Evolutionary conservation across 2,797 vertebrate species (phyloP).

Genomic region (Heteromormyrus szaboi): DNA sequence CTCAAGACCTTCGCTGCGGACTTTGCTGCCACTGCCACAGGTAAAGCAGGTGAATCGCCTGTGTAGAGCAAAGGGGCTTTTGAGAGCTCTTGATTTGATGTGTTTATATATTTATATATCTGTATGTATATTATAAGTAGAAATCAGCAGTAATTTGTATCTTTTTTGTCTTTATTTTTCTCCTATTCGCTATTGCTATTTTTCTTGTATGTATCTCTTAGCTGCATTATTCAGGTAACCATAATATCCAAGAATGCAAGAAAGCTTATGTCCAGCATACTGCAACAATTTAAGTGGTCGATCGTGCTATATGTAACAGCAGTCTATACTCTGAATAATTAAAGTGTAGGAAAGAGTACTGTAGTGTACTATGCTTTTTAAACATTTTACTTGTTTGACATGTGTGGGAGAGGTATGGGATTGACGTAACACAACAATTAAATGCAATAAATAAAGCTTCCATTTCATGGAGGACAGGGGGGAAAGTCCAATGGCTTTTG

Average conservation of each 20-base stretch:
- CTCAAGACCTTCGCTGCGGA: constrained; percentile 90
- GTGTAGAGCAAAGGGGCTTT: background rate
- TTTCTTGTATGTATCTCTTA: background rate
- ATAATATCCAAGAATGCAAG: background rate
- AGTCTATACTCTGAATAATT: background rate
- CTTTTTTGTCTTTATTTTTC: background rate
- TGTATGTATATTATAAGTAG: background rate
- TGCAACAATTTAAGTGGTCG: background rate
- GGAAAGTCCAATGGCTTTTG: background rate
- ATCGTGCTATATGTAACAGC: background rate
- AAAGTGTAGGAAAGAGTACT: background rate
- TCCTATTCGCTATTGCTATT: background rate
- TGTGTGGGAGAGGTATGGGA: background rate
- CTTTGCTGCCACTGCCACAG: constrained; percentile 79
- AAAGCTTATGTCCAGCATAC: background rate
- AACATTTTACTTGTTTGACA: background rate
- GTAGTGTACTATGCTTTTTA: background rate
- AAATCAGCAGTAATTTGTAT: background rate
- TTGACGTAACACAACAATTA: background rate
- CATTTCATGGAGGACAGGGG: background rate
- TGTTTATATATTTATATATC: background rate
- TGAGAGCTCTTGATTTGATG: background rate
- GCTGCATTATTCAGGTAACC: background rate
- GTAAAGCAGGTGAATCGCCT: constrained; percentile 78
- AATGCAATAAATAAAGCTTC: background rate